Conservation (phyloP, 2,888 invertebrate genomes). For the Coecobrya sp. region DNA sequence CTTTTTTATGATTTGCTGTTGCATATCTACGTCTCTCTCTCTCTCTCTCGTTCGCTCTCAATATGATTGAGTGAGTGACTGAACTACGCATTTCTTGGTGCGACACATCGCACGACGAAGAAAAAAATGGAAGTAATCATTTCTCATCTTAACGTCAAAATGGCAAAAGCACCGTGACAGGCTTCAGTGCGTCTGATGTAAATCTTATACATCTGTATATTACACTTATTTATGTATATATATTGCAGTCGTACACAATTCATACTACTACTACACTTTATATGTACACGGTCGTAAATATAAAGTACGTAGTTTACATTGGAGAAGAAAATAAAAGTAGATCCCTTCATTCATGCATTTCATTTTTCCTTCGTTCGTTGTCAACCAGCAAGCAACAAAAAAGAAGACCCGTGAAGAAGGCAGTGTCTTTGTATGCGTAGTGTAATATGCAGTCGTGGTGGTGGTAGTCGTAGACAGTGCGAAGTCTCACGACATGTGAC, state of each 20-base stretch:
- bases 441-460: not conserved
- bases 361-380: conserved; percentile 27
- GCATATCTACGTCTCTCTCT: not conserved
- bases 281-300: conserved; percentile 36
- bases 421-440: not conserved
- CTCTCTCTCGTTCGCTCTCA: conserved; percentile 22
- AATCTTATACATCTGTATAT: not conserved
- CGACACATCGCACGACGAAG: conserved; percentile 49
- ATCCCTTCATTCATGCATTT: conserved; percentile 52
- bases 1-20: conserved; percentile 48
- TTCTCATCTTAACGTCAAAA: conserved; percentile 80
- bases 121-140: conserved; percentile 75
- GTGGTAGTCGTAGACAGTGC: conserved; percentile 25
- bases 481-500: conserved; percentile 74
- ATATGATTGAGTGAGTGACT: conserved; percentile 59
- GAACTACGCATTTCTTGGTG: conserved; percentile 54
- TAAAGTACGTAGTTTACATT: conserved; percentile 27
- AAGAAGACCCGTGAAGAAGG: not conserved
- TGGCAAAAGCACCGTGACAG: conserved; percentile 73
- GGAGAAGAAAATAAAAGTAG: conserved; percentile 35
- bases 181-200: conserved; percentile 57
- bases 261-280: not conserved
- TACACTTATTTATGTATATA: not conserved
- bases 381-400: conserved; percentile 44
- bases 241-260: not conserved